These are phyloP conservation scores for Pedicia rivosa DNA, from an alignment of 2,888 invertebrate species.

Conservation along the genomic window DNA sequence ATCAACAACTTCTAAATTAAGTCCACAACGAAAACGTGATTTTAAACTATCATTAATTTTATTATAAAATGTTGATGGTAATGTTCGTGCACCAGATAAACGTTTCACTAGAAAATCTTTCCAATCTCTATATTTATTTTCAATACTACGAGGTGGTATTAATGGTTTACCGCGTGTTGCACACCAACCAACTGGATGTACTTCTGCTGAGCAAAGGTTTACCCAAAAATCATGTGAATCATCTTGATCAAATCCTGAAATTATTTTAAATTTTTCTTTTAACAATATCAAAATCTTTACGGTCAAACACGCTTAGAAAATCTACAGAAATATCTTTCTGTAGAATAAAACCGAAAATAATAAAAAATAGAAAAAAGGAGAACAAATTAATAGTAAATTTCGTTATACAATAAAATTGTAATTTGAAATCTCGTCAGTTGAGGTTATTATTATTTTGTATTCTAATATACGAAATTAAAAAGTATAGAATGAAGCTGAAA, in stretches of 20 bases:
- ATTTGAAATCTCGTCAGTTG: too few species aligned
- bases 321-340: too few species aligned
- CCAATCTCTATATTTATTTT: slow-evolving; percentile 90
- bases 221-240: slow-evolving; percentile 91
- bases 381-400: too few species aligned
- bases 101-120: slow-evolving; percentile 85
- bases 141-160: slow-evolving; percentile 85
- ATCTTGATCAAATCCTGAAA: slow-evolving; percentile 61
- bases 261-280: too few species aligned
- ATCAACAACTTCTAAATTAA: slow-evolving; percentile 87
- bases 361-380: too few species aligned
- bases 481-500: too few species aligned
- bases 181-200: slow-evolving; percentile 98
- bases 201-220: slow-evolving; percentile 80
- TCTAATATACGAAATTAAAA: too few species aligned
- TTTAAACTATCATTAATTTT: slow-evolving; percentile 73
- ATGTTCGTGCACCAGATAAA: slow-evolving; percentile 84
- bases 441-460: too few species aligned
- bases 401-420: too few species aligned
- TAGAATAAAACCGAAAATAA: too few species aligned
- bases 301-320: too few species aligned
- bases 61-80: slow-evolving; percentile 82
- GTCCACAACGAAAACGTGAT: slow-evolving; percentile 67
- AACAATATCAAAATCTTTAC: too few species aligned
- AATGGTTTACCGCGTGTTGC: slow-evolving; percentile 88